Evolutionary conservation across 2,888 invertebrate species (phyloP), one percentile per base, ranked within the genome.

Genomic region (Alcis repandata): DNA sequence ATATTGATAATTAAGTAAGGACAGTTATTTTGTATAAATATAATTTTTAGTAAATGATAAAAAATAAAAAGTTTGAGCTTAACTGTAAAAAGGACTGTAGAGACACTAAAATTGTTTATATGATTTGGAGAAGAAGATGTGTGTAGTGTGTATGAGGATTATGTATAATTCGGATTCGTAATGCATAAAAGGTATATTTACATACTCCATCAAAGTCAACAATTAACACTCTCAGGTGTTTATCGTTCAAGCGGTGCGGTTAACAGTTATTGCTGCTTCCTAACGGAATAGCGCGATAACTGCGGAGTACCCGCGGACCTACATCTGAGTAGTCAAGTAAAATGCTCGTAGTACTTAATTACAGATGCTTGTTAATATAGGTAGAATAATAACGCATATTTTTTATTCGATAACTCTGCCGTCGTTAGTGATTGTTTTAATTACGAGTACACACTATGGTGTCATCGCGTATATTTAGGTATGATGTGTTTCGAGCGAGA

Each of bases 391-490:
- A 0, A 20, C 20, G 9, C 3, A 32, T 19, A 19, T 20, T 22
- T 11, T 33, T 19, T 20, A 32, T 13, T 43, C 43, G 45, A 53
- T 3, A 57, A 57, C 36, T 40, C 46, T 38, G 36, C 8, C 49
- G 10, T 61, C 38, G 60, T 49, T 41, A 17, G 32, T 33, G 38
- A 52, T 32, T 46, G 53, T 32, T 63, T 59, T 64, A 59, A 59
- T 64, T 62, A 49, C 33, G 27, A 27, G 27, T 27, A 27, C 27
- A 57, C n/a, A 15, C 53, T 56, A 66, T 70, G 63, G 52, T 64
- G 72, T 73, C 72, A 73, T 64, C 51, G 67, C 52, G 64, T 71
- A 69, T 65, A 71, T 71, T 69, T 69, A 73, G 73, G 68, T 63
- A 67, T 73, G 73, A 71, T 71, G 67, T 68, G 66, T 59, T 53